Percentiles rank a stretch among this genome's conserved stretches.
phyloP scores from a whole-genome alignment of 2,113 vertebrate species.

The Vulpes ferrilata region DNA sequence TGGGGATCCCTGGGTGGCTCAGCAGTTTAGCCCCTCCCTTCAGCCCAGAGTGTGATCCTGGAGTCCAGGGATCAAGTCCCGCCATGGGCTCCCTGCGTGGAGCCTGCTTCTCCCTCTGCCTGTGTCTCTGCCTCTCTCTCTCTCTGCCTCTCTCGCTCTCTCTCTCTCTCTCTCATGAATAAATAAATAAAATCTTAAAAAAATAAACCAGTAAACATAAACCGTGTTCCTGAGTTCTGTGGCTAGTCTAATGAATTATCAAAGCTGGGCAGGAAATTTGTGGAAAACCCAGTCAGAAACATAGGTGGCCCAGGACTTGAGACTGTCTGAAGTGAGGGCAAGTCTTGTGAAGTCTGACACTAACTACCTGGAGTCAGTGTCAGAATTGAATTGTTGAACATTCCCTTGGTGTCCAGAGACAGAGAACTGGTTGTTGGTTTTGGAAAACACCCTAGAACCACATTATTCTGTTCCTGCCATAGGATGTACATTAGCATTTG shows the following conservation, averaged over 20 bases:
- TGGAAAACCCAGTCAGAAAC: not conserved
- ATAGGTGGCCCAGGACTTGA: not conserved
- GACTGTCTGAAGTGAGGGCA: not conserved
- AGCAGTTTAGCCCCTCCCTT: too few relatives aligned
- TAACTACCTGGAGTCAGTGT: not conserved
- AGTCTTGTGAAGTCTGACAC: not conserved
- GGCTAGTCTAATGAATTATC: not conserved
- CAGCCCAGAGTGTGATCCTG: too few relatives aligned
- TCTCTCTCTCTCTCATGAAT: too few relatives aligned
- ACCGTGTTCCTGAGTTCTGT: not conserved
- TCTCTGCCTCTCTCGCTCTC: too few relatives aligned
- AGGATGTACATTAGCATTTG: not conserved
- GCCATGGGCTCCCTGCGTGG: too few relatives aligned
- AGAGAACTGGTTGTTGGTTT: not conserved
- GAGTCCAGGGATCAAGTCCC: too few relatives aligned
- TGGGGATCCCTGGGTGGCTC: too few relatives aligned
- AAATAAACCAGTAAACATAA: not conserved
- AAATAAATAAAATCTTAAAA: too few relatives aligned
- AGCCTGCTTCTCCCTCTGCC: too few relatives aligned
- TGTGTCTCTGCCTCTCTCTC: too few relatives aligned
- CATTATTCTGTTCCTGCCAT: not conserved
- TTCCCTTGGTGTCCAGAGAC: not conserved
- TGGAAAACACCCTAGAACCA: not conserved
- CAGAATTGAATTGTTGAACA: not conserved
- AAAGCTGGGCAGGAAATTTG: not conserved